Base-by-base conservation (phyloP, 2,888 invertebrate genomes). In the Nowickia ferox region DNA sequence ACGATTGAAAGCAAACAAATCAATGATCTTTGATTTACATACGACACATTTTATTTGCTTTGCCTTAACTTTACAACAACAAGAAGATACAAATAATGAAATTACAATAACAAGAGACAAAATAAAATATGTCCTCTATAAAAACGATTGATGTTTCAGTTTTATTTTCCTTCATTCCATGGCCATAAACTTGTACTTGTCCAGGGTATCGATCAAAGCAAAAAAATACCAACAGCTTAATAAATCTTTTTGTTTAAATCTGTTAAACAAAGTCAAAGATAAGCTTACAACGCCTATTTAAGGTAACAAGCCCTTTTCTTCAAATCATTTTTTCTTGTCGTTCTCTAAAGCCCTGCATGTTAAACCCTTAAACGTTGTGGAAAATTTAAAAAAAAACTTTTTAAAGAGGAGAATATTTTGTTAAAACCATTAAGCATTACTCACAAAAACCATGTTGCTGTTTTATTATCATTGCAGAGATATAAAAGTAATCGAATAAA, bases 1-100 rank as follows among this genome's bases (percentile, higher is more conserved):
- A 63, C 69, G 48, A 76, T 61, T 68, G 84, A 17, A 79, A 48
- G 66, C 46, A 79, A 86, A 80, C 82, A 86, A 86, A 86, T 86
- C 86, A 86, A 86, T 83, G 86, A 83, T 86, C 83, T 83, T 86
- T 86, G 79, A 86, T 86, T 86, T 86, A 83, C 86, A 86, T 86
- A 86, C 83, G 79, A 86, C 83, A 86, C 51, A 83, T 72, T 86
- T 86, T 83, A 59, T 78, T 69, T 66, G 19, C 46, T 42, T 59
- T 68, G 61, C 17, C 48, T 46, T 15, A 6, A 10, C 30, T 61
- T 40, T 46, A 9, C 40, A 55, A n/a, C 68, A 8, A 40, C 76
- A 83, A 61, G 38, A 22, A 63, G 11, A 75, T 63, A 51, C 42
- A 48, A 51, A 63, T 63, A 42, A 75, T 11, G 44, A 69, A 63